Conservation (phyloP, 2,888 invertebrate genomes). For the Hypercompe scribonia region DNA sequence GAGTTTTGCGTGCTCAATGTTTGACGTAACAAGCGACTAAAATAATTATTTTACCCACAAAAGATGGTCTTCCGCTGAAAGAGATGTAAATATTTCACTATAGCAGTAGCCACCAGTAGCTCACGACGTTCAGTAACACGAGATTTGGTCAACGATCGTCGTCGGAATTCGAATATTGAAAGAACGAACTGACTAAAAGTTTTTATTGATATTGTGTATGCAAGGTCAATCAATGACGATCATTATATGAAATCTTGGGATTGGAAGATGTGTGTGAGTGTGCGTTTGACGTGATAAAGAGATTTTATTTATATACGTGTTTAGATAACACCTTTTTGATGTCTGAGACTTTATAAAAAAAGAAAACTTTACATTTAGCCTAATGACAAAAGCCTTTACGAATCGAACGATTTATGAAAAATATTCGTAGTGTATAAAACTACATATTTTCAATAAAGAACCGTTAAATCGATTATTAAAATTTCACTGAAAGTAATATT, state of each 20-base stretch:
- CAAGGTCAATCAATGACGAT: not conserved
- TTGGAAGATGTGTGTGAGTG: too few species aligned
- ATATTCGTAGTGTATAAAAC: too few species aligned
- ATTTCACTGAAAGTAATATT: not conserved
- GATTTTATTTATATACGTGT: too few species aligned
- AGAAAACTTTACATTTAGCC: too few species aligned
- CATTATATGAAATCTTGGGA: not conserved
- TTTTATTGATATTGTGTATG: not conserved
- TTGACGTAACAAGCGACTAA: constrained; percentile 67
- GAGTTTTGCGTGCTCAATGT: constrained; percentile 74
- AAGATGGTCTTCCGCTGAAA: not conserved
- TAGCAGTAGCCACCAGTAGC: not conserved
- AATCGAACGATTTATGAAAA: too few species aligned
- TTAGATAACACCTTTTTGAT: too few species aligned
- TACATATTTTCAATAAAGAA: too few species aligned
- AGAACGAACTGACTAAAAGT: not conserved
- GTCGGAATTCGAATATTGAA: not conserved
- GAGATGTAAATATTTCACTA: not conserved
- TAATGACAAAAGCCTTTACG: too few species aligned
- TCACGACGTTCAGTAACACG: not conserved
- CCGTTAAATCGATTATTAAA: too few species aligned
- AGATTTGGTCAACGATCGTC: not conserved
- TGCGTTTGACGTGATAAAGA: too few species aligned
- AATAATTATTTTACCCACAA: constrained; percentile 43
- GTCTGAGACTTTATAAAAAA: too few species aligned